These are phyloP conservation scores for Lasioglossum oenotherae DNA, from an alignment of 2,888 invertebrate genomes.

Conservation along the genomic window DNA sequence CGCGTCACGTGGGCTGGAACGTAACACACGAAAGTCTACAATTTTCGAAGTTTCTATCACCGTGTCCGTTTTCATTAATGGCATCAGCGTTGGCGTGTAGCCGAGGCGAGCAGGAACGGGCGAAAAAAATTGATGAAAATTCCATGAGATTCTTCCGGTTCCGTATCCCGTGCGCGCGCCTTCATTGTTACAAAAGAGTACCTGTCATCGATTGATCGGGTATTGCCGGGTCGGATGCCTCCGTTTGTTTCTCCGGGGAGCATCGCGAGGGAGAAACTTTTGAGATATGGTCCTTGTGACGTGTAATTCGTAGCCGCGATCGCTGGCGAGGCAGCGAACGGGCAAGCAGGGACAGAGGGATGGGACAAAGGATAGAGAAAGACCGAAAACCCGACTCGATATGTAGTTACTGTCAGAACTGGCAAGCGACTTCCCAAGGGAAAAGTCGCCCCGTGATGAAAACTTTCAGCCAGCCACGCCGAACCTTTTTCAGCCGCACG, in stretches of 20 bases:
- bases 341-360: conserved; percentile 1
- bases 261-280: conserved; percentile 49
- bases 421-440: conserved; percentile 50
- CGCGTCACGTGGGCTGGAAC: background rate
- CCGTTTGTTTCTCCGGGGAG: conserved; percentile 59
- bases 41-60: background rate
- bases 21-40: background rate
- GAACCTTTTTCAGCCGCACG: conserved; percentile 27
- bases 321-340: conserved; percentile 18
- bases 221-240: conserved; percentile 37
- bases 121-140: conserved; percentile 38
- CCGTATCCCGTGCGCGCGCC: background rate
- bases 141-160: background rate
- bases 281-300: conserved; percentile 62
- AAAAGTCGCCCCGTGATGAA: conserved; percentile 44
- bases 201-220: conserved; percentile 54
- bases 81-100: background rate
- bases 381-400: conserved; percentile 39
- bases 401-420: conserved; percentile 58
- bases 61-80: conserved; percentile 25
- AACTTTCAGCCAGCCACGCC: conserved; percentile 39
- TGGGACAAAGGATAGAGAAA: conserved; percentile 5
- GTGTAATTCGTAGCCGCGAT: conserved; percentile 61
- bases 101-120: background rate
- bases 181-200: conserved; percentile 29